These are phyloP conservation scores for Panagrolaimus sp. DNA, from an alignment of 1,140 invertebrate species.

Conservation along the genomic window DNA sequence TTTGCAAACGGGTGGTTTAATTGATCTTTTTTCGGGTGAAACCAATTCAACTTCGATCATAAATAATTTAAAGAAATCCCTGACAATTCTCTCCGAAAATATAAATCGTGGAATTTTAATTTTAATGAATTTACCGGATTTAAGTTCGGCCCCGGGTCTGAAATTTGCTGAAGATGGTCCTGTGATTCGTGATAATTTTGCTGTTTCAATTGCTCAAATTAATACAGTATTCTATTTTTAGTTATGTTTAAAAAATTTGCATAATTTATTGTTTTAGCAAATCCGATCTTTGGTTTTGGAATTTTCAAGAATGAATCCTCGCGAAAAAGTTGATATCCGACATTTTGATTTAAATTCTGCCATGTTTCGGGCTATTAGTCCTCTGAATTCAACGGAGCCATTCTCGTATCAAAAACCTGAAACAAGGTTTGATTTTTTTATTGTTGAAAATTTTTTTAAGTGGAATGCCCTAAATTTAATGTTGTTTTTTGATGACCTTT, in stretches of 20 bases:
- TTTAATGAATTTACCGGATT: constrained; percentile 2
- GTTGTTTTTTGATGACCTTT: too few relatives aligned
- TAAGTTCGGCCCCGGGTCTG: neutral
- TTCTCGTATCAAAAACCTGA: constrained; percentile 12
- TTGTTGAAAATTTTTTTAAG: too few relatives aligned
- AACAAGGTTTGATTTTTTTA: neutral
- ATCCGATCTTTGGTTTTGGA: neutral
- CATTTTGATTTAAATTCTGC: constrained; percentile 4
- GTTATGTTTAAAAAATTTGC: neutral
- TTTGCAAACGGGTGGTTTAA: neutral
- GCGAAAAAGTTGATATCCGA: neutral
- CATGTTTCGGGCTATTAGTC: neutral
- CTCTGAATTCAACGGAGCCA: constrained; percentile 1
- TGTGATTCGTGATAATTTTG: constrained; percentile 1
- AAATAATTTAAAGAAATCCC: neutral
- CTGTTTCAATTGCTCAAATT: constrained; percentile 12
- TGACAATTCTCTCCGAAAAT: neutral
- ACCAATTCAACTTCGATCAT: neutral
- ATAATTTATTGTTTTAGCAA: neutral
- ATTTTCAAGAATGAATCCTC: constrained; percentile 7
- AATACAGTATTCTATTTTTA: neutral
- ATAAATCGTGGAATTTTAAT: neutral
- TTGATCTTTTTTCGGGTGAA: constrained; percentile 6
- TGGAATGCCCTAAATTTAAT: too few relatives aligned
- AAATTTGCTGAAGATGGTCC: constrained; percentile 5